Evolutionary conservation across 1,140 invertebrate species (phyloP).

Genomic region (Brachionus rotundiformis): DNA sequence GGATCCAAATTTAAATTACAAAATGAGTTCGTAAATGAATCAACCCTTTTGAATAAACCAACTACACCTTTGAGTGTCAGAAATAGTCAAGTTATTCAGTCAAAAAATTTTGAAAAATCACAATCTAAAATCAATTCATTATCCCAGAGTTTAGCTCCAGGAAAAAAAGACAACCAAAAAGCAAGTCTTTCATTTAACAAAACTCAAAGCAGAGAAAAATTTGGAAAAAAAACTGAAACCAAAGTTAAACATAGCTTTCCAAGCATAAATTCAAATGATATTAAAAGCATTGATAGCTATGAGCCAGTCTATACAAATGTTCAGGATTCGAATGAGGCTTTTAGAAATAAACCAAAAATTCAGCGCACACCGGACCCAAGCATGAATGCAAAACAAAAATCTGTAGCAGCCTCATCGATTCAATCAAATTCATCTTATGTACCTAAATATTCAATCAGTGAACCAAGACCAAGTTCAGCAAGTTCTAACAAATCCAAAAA

Average conservation of each 20-base stretch:
- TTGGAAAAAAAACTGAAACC: background rate
- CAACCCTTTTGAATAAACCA: slow-evolving; percentile 12
- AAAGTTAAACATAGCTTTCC: slow-evolving; percentile 6
- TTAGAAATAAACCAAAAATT: slow-evolving; percentile 1
- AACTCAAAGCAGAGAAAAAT: background rate
- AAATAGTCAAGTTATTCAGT: slow-evolving; percentile 8
- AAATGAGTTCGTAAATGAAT: slow-evolving; percentile 28
- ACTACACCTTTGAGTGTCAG: slow-evolving; percentile 8
- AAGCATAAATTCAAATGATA: slow-evolving; percentile 36
- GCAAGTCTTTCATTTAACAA: slow-evolving; percentile 15
- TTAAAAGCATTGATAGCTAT: background rate
- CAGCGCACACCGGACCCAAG: slow-evolving; percentile 39
- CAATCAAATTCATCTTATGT: slow-evolving; percentile 39
- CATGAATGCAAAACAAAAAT: background rate
- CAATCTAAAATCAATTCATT: background rate
- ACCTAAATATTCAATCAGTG: slow-evolving; percentile 35
- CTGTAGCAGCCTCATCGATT: background rate
- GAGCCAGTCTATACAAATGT: slow-evolving; percentile 25
- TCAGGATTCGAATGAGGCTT: background rate
- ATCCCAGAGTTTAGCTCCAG: background rate
- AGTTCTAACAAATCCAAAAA: slow-evolving; percentile 12
- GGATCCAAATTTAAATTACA: background rate
- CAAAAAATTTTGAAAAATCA: slow-evolving; percentile 21
- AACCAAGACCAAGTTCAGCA: slow-evolving; percentile 48
- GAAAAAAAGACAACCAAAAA: slow-evolving; percentile 19